Percentiles rank a stretch among this genome's conserved stretches.
phyloP scores from a whole-genome alignment of 1,140 invertebrate genomes.

The Leptinotarsa texana region DNA sequence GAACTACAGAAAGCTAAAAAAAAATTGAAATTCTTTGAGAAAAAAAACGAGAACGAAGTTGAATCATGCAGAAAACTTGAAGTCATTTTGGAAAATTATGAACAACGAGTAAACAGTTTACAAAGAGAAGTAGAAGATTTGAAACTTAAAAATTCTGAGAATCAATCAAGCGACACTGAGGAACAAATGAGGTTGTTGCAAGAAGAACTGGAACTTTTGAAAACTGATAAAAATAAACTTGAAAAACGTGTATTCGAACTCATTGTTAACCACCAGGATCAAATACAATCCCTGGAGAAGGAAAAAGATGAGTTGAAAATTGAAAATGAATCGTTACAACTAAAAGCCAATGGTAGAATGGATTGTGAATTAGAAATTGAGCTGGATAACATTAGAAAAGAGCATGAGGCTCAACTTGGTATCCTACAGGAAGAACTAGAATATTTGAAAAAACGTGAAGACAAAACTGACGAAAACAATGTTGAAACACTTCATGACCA shows the following conservation, averaged over 20 bases:
- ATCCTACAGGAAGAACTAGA: conserved; percentile 8
- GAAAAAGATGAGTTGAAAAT: conserved; percentile 58
- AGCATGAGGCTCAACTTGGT: conserved; percentile 13
- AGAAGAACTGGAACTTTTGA: conserved; percentile 17
- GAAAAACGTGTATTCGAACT: neutral
- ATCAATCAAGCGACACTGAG: conserved; percentile 5
- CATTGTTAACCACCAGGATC: neutral
- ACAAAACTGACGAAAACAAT: neutral
- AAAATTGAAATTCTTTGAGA: conserved; percentile 29
- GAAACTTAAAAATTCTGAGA: neutral
- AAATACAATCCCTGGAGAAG: conserved; percentile 57
- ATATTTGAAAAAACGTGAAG: neutral
- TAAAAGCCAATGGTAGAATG: conserved; percentile 11
- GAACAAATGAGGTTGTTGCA: neutral
- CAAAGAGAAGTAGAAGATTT: conserved; percentile 37
- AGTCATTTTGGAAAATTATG: conserved; percentile 44
- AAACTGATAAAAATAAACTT: conserved; percentile 6
- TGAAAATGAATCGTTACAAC: conserved; percentile 52
- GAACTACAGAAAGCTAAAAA: conserved; percentile 38
- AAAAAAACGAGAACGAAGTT: conserved; percentile 37
- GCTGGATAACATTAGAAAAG: conserved; percentile 17
- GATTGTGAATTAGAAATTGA: conserved; percentile 15
- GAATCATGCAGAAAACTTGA: conserved; percentile 44
- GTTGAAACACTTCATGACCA: conserved; percentile 25
- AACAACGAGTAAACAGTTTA: conserved; percentile 41